Conservation (phyloP, 2,888 invertebrate species). For the Cantharis rufa region DNA sequence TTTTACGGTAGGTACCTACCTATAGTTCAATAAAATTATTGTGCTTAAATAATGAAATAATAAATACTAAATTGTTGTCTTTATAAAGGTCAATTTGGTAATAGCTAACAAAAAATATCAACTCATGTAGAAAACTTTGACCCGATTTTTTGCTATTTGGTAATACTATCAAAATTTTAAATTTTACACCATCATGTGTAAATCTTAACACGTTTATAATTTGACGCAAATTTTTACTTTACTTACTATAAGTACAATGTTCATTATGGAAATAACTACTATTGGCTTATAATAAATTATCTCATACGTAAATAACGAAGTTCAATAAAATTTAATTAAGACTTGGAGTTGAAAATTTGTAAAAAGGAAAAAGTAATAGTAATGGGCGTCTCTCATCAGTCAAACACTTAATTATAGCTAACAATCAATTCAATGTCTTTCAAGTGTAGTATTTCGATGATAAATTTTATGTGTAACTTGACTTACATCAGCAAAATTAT, state of each 20-base stretch:
- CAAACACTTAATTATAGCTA: not conserved
- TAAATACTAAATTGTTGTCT: not conserved
- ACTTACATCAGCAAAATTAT: not conserved
- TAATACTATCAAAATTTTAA: not conserved
- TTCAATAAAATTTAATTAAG: not conserved
- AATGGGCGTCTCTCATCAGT: not conserved
- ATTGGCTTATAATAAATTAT: not conserved
- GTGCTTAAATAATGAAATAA: not conserved
- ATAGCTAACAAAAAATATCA: not conserved
- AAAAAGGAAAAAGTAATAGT: not conserved
- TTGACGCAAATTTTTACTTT: not conserved
- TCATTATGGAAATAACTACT: not conserved
- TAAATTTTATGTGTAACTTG: not conserved
- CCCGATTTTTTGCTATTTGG: not conserved
- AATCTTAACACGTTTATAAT: not conserved
- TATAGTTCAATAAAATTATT: conserved; percentile 2
- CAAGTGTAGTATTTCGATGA: not conserved
- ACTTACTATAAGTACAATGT: not conserved
- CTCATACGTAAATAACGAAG: not conserved
- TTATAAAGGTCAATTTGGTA: not conserved
- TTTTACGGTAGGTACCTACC: conserved; percentile 11
- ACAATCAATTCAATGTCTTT: not conserved
- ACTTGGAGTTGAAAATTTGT: not conserved
- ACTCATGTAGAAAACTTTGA: not conserved
- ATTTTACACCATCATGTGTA: not conserved